These are phyloP conservation scores for Aspidoscelis tigris DNA, from an alignment of 2,113 vertebrate genomes.

Conservation along the genomic window DNA sequence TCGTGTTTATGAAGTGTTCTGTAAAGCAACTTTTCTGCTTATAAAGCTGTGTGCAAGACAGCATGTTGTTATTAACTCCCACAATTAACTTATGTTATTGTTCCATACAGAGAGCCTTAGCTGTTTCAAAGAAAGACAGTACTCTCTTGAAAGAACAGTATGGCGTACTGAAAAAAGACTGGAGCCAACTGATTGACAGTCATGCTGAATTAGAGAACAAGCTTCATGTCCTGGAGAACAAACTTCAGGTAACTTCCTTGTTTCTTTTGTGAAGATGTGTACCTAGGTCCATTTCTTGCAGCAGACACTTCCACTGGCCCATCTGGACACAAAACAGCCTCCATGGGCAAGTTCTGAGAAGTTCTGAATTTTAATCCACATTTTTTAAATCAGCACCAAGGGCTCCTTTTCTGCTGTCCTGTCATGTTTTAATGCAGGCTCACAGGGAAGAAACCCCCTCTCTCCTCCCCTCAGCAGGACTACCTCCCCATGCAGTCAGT, in stretches of 20 bases:
- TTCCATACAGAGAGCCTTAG: conserved; percentile 79
- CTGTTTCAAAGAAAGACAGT: conserved; percentile 73
- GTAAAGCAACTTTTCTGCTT: too few species aligned
- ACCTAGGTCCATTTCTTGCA: not conserved
- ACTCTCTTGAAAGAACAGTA: conserved; percentile 81
- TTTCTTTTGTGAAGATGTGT: not conserved
- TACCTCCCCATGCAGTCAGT: too few species aligned
- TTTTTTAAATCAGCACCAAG: too few species aligned
- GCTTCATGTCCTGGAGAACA: conserved; percentile 78
- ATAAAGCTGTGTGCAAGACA: not conserved
- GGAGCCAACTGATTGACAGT: conserved; percentile 67
- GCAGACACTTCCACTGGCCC: too few species aligned
- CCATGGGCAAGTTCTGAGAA: too few species aligned
- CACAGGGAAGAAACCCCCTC: too few species aligned
- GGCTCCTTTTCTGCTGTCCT: too few species aligned
- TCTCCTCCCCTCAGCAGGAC: too few species aligned
- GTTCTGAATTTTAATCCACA: too few species aligned
- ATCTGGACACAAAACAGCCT: too few species aligned
- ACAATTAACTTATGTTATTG: not conserved
- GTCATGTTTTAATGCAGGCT: too few species aligned
- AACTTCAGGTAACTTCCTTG: conserved; percentile 82
- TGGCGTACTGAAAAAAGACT: conserved; percentile 74
- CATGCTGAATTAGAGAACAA: conserved; percentile 76
- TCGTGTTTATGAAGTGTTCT: too few species aligned
- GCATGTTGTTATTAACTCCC: rapidly evolving